Percentiles rank a stretch among this genome's conserved stretches.
Conservation (phyloP, 2,888 invertebrate species). For the Boloria euphrosyne region DNA sequence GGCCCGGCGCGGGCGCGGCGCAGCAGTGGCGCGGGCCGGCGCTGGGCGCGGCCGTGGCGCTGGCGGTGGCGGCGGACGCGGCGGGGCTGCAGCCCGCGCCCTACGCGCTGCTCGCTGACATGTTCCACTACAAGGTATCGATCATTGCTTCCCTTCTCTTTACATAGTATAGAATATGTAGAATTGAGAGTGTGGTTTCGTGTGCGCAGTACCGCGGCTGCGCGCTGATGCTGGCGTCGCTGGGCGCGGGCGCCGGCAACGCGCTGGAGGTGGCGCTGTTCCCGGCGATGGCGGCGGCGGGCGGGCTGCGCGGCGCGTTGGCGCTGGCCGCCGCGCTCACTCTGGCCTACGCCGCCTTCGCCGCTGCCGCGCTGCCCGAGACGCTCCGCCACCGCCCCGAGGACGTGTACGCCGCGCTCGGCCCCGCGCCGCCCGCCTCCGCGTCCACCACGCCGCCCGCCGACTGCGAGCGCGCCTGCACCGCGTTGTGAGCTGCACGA, state of each 20-base stretch:
- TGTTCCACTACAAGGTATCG: conserved; percentile 63
- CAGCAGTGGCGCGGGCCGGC: conserved; percentile 27
- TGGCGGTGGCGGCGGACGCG: conserved; percentile 62
- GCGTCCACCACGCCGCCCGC: conserved; percentile 21
- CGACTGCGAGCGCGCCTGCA: conserved; percentile 41
- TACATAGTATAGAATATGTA: conserved; percentile 2
- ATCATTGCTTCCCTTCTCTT: background rate
- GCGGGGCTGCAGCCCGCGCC: conserved; percentile 66
- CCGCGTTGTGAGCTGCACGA: conserved; percentile 14
- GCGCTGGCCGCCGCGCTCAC: conserved; percentile 53
- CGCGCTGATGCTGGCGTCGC: conserved; percentile 54
- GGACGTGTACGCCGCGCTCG: conserved; percentile 48
- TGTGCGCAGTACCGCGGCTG: conserved; percentile 59
- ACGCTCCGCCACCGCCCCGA: conserved; percentile 50
- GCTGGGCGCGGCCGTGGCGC: conserved; percentile 47
- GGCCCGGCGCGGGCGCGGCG: conserved; percentile 28
- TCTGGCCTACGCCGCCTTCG: conserved; percentile 51
- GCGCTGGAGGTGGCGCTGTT: conserved; percentile 56
- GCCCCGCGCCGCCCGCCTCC: conserved; percentile 41
- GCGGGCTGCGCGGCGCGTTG: conserved; percentile 46
- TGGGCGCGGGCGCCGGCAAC: conserved; percentile 53
- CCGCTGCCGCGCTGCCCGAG: conserved; percentile 52
- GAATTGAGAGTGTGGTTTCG: background rate
- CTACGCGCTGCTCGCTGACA: conserved; percentile 63
- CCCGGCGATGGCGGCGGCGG: conserved; percentile 48